Base-by-base conservation (phyloP, 2,888 invertebrate species). In the Acleris sparsana region DNA sequence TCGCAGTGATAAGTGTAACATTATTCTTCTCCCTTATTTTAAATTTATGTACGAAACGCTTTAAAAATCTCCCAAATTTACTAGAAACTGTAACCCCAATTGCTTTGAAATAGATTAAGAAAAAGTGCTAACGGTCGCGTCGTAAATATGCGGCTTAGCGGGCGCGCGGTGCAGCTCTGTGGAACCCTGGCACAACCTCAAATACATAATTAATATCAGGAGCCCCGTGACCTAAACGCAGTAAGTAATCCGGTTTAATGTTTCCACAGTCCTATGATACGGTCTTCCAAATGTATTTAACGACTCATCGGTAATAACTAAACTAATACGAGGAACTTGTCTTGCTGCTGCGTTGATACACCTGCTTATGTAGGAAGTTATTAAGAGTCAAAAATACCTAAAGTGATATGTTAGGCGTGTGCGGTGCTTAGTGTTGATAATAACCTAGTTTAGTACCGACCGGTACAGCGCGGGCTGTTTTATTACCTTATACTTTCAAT, bases 151-250 rank as follows among this genome's bases (percentile, higher is more conserved):
- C 13, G 33, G 60, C 43, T 43, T 52, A 60, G 60, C 60, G 60
- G 60, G 60, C 60, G 59, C 59, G 60, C 52, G 51, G 51, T 52
- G 57, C 43, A 60, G 51, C 52, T 60, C 43, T 60, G 39, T 52
- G 60, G 60, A 60, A 60, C 60, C 51, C 60, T 43, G 60, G 51
- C 17, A 43, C 51, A 51, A 60, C 49, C 58, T 58, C 48, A 29
- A 49, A 33, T 13, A 18, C 33, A 18, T 48, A 13, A 3, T 13
- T 48, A 22, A 25, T 6, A 46, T 22, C 17, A 5, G 25, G 33
- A 58, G 18, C 29, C 7, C 33, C 52, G 5, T 53, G 17, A 53
- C 17, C 53, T 18, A 11, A 53, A 33, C 53, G 33, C 18, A 11
- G 11, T 33, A 5, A 49, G 17, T 4, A 1, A 5, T 44, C n/a